Conservation (phyloP, 2,113 vertebrate species). For the Ahaetulla prasina region DNA sequence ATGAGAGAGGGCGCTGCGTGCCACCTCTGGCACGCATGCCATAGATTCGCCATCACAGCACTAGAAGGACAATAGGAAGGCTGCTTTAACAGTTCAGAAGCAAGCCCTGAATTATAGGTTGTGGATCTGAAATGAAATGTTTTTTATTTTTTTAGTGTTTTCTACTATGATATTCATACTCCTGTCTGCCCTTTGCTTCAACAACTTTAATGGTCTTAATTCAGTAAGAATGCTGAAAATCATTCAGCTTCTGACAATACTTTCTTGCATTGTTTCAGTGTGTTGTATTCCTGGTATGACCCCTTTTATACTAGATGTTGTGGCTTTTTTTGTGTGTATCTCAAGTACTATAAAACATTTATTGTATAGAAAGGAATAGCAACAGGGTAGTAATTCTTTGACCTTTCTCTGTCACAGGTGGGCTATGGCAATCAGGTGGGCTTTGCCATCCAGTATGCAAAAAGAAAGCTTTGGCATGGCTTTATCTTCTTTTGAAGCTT, state of each 20-base stretch:
- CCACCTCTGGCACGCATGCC: too few relatives aligned
- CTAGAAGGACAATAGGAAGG: neutral
- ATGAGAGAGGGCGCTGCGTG: too few relatives aligned
- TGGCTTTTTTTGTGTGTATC: neutral
- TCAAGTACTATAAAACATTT: neutral
- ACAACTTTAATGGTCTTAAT: neutral
- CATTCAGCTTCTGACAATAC: neutral
- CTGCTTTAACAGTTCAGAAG: neutral
- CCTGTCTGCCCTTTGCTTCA: neutral
- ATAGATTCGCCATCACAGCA: too few relatives aligned
- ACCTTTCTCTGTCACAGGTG: neutral
- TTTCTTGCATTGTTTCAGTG: neutral
- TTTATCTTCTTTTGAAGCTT: slow-evolving; percentile 14
- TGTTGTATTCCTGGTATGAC: neutral
- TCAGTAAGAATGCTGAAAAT: neutral
- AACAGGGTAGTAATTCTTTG: neutral
- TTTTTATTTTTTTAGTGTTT: neutral
- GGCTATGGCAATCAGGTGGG: neutral
- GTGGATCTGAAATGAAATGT: neutral
- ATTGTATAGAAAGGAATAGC: neutral
- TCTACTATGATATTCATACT: neutral
- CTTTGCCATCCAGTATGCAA: neutral
- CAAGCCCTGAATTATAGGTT: neutral
- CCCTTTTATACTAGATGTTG: neutral
- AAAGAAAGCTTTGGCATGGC: slow-evolving; percentile 10